phyloP scores from a whole-genome alignment of 2,113 vertebrate species.

The Sylvia atricapilla region DNA sequence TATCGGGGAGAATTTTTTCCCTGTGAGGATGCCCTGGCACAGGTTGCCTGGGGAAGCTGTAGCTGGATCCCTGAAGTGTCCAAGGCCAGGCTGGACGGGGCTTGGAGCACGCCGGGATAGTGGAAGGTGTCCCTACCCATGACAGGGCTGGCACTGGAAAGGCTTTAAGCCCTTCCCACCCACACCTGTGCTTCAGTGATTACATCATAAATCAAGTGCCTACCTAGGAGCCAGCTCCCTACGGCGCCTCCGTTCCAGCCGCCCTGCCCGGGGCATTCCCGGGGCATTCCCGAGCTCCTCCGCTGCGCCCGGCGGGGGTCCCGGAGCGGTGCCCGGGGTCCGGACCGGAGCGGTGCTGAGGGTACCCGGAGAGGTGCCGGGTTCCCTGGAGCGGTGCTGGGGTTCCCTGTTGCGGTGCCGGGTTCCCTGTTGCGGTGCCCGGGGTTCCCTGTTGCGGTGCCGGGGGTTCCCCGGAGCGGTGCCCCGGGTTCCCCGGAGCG shows the following conservation, averaged over 20 bases:
- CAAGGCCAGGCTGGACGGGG: background rate
- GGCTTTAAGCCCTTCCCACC: too few relatives aligned
- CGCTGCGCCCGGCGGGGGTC: background rate
- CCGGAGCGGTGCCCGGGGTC: background rate
- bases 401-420: too few relatives aligned
- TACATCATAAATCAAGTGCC: fast-evolving
- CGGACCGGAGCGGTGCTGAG: background rate
- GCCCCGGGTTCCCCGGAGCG: too few relatives aligned
- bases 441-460: too few relatives aligned
- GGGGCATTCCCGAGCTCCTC: background rate
- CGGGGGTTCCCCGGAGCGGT: too few relatives aligned
- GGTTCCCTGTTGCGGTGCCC: too few relatives aligned
- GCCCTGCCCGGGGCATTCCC: background rate
- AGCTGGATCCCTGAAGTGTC: background rate
- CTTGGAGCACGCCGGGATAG: background rate
- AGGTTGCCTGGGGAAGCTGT: fast-evolving
- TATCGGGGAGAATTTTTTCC: too few relatives aligned
- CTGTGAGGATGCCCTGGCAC: background rate
- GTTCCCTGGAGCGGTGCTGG: too few relatives aligned
- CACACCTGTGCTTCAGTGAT: background rate
- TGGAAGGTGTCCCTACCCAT: fast-evolving
- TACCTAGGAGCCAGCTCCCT: background rate
- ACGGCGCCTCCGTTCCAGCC: fast-evolving
- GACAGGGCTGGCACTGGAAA: background rate
- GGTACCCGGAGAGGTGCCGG: too few relatives aligned